Evolutionary conservation across 2,797 vertebrate genomes (phyloP), one percentile per base, ranked within the genome.

Genomic region (Betta splendens): DNA sequence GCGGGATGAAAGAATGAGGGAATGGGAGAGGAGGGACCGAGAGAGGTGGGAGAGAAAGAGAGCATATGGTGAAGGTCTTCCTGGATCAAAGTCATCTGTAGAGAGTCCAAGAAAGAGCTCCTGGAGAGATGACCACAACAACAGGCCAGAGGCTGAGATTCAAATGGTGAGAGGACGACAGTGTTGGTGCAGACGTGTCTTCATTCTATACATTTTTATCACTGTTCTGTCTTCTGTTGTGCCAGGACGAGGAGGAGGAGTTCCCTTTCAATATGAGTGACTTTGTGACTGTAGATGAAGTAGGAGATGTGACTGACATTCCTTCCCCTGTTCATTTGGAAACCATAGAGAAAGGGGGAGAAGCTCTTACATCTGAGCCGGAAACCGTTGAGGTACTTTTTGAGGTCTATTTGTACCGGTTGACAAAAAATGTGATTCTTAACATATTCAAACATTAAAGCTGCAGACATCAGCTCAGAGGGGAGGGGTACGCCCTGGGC

Each of bases 261-360:
- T 95, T 94, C 64, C 91, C 93, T 0, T 96, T 96, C 44, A 93
- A 94, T 85, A 57, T 97, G 90, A 94, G 92, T 4, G 94, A 96
- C 76, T 95, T 95, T 66, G 94, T 97, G 33, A 97, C 94, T 0
- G 92, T 97, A 56, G 95, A 97, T 37, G 95, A 96, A 74, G 94
- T 97, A 0, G 84, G 93, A 26, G 95, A 96, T 0, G 86, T 86
- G 22, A 33, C 66, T 0, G 81, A 89, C 50, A 64, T 84, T n/a
- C 75, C 80, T 12, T 0, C 67, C 1, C 9, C 25, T 25, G 38
- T 32, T 51, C 2, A 63, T 25, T 53, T 62, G 46, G 65, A 81
- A 53, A 75, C 29, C 2, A 12, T 38, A 7, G 50, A 54, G 8
- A 50, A 4, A 13, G 35, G 2, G 4, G 43, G 68, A 9, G 50